phyloP scores from a whole-genome alignment of 1,140 invertebrate species.

The Caerostris darwini region DNA sequence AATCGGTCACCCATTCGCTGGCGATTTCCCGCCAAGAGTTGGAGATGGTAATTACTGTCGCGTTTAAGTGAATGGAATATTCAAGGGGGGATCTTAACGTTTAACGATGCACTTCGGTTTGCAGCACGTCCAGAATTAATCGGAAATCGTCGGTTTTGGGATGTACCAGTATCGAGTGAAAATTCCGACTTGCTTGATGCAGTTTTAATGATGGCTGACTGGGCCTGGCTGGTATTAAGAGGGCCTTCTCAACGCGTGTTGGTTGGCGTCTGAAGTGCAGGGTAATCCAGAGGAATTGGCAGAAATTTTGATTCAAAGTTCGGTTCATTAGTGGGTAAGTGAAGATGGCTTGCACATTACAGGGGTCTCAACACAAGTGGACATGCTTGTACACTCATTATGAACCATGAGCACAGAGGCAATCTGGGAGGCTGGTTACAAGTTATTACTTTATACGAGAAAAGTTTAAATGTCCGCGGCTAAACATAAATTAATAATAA shows the following conservation, averaged over 20 bases:
- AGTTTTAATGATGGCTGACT: conserved; percentile 28
- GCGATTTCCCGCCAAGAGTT: conserved; percentile 75
- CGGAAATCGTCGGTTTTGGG: conserved; percentile 52
- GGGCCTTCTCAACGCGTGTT: neutral
- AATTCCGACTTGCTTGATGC: neutral
- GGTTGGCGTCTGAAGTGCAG: neutral
- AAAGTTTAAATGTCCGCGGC: too few relatives aligned
- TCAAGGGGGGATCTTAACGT: conserved; percentile 34
- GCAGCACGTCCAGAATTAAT: conserved; percentile 70
- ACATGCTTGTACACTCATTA: neutral
- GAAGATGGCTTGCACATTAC: neutral
- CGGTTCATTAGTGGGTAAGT: neutral
- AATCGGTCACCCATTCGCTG: conserved; percentile 57
- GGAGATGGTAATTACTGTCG: conserved; percentile 63
- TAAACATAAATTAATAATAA: too few relatives aligned
- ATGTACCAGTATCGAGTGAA: conserved; percentile 8
- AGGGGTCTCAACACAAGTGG: neutral
- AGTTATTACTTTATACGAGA: neutral
- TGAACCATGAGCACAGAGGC: neutral
- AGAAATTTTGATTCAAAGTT: neutral
- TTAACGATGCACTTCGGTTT: conserved; percentile 66
- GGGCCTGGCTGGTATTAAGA: neutral
- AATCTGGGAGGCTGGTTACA: neutral
- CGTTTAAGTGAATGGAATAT: conserved; percentile 76
- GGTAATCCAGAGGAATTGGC: neutral